phyloP scores from a whole-genome alignment of 1,140 invertebrate genomes.

The Dinoponera quadriceps region DNA sequence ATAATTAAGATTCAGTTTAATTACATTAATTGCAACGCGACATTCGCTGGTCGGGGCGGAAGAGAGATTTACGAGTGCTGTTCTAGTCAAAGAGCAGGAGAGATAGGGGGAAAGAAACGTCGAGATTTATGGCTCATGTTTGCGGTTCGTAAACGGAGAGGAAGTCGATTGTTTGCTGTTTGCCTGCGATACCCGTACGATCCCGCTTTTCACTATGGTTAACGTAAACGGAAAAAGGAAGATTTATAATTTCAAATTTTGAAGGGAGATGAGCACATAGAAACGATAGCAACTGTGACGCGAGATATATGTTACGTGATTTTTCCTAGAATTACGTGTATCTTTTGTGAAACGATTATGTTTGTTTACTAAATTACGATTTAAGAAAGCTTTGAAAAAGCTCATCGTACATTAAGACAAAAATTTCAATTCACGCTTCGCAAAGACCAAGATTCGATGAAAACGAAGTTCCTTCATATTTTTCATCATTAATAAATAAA shows the following conservation, averaged over 20 bases:
- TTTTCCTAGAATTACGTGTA: background rate
- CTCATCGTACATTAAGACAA: background rate
- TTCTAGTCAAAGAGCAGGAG: slow-evolving; percentile 48
- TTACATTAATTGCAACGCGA: slow-evolving; percentile 57
- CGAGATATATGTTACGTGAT: background rate
- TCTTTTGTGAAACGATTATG: background rate
- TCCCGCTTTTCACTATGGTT: slow-evolving; percentile 27
- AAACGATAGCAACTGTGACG: background rate
- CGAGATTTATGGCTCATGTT: slow-evolving; percentile 57
- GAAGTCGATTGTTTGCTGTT: slow-evolving; percentile 58
- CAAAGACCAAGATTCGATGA: background rate
- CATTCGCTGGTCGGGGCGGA: slow-evolving; percentile 25
- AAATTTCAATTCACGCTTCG: background rate
- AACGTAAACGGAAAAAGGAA: slow-evolving; percentile 6
- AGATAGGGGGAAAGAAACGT: slow-evolving; percentile 45
- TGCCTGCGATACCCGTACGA: slow-evolving; percentile 35
- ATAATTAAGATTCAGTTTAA: slow-evolving; percentile 60
- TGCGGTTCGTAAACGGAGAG: slow-evolving; percentile 54
- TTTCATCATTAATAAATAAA: slow-evolving; percentile 4
- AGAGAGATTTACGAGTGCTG: slow-evolving; percentile 46
- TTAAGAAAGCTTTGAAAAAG: background rate
- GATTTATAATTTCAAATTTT: slow-evolving; percentile 39
- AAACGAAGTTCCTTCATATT: background rate
- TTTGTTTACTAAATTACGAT: background rate
- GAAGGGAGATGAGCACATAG: background rate